These are phyloP conservation scores for Platorchestia sp. DNA, from an alignment of 1,140 invertebrate species.

Conservation along the genomic window DNA sequence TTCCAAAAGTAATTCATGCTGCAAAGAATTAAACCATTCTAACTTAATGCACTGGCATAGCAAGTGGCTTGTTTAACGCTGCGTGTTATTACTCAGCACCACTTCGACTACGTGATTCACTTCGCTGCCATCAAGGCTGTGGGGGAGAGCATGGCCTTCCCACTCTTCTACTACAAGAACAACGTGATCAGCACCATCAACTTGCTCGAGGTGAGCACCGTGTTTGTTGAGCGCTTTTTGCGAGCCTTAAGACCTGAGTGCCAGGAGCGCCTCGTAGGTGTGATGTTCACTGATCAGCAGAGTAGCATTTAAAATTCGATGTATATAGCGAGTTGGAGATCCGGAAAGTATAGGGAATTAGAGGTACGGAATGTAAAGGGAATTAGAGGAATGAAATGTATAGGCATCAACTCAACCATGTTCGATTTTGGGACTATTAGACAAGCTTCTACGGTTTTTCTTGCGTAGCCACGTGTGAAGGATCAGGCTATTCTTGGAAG, in stretches of 20 bases:
- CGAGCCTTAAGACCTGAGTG: not conserved
- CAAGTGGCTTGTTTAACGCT: not conserved
- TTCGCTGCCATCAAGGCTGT: constrained; percentile 96
- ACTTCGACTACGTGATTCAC: constrained; percentile 91
- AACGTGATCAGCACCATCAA: constrained; percentile 91
- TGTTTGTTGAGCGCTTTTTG: not conserved
- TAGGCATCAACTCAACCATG: not conserved
- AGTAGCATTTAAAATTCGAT: too few relatives aligned
- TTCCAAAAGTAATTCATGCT: not conserved
- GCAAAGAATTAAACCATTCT: too few relatives aligned
- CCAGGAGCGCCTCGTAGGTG: too few relatives aligned
- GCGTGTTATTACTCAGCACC: constrained; percentile 85
- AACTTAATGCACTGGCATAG: too few relatives aligned
- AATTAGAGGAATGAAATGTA: too few relatives aligned
- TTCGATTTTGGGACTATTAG: not conserved
- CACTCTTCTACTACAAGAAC: constrained; percentile 92
- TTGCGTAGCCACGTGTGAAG: not conserved
- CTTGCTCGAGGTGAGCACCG: constrained; percentile 81
- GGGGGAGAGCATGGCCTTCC: constrained; percentile 91
- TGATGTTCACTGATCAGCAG: too few relatives aligned
- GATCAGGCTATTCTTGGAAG: not conserved
- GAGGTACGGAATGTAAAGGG: too few relatives aligned
- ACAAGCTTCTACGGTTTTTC: not conserved
- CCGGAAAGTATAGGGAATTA: too few relatives aligned
- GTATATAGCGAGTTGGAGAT: too few relatives aligned